phyloP scores from a whole-genome alignment of 92 coral and sea anemone genomes.

The Phymanthus crucifer region DNA sequence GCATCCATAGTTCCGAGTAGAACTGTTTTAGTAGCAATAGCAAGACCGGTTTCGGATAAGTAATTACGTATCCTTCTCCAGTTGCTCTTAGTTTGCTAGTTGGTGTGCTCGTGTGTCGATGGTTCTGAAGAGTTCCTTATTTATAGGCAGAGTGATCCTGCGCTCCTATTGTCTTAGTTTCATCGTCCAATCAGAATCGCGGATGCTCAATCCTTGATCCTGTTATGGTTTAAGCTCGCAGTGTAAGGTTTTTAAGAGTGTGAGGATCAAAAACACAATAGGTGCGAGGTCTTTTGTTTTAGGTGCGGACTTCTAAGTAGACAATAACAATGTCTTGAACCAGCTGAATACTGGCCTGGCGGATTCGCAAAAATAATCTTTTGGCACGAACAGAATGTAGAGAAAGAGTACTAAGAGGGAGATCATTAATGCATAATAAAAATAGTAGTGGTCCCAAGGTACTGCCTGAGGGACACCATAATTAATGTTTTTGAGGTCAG shows the following conservation, averaged over 20 bases:
- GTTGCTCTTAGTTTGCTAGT: no score
- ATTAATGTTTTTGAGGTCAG: slow-evolving; percentile 8
- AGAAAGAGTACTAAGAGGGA: not conserved
- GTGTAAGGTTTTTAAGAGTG: no score
- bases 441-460: slow-evolving; percentile 58
- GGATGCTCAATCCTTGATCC: not conserved
- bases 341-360: not conserved
- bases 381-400: not conserved
- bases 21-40: no score
- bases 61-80: no score
- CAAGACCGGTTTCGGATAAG: no score
- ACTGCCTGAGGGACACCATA: slow-evolving; percentile 65
- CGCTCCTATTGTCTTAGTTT: not conserved
- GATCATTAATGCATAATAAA: slow-evolving; percentile 45
- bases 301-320: not conserved
- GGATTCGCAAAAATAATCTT: not conserved
- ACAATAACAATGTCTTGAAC: not conserved
- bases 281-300: slow-evolving; percentile 1
- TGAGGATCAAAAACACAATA: not conserved
- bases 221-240: no score
- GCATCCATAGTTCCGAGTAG: no score
- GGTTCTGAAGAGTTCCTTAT: no score
- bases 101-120: no score
- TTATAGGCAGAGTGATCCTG: not conserved
- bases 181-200: not conserved